Conservation (phyloP, 1,140 invertebrate genomes). For the Drosophila bifasciata region DNA sequence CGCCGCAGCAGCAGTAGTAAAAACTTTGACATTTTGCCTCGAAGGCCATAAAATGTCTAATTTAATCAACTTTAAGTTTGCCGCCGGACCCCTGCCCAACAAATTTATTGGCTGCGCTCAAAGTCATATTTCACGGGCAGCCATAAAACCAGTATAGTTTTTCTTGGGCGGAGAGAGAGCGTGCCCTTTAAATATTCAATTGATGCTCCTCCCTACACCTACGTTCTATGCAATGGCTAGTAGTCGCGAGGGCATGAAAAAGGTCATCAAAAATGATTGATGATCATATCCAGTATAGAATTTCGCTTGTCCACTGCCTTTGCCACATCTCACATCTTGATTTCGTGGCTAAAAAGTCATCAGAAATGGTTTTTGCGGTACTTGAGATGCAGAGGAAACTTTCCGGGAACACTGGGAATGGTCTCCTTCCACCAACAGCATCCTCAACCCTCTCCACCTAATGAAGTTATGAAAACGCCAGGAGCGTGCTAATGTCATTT, state of each 20-base stretch:
- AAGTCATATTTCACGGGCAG: constrained; percentile 31
- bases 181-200: constrained; percentile 69
- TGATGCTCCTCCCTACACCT: neutral
- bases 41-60: constrained; percentile 73
- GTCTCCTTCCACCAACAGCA: neutral
- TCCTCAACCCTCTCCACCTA: constrained; percentile 1
- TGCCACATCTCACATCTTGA: neutral
- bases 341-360: constrained; percentile 22
- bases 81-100: neutral
- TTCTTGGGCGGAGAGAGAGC: no score
- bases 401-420: neutral
- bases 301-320: neutral
- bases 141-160: constrained; percentile 46
- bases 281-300: constrained; percentile 28
- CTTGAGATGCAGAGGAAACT: constrained; percentile 5
- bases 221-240: neutral
- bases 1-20: constrained; percentile 61
- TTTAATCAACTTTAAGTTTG: constrained; percentile 72
- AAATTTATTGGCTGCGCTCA: constrained; percentile 25
- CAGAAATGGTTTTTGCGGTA: constrained; percentile 7
- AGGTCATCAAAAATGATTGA: constrained; percentile 66
- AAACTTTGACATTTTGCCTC: constrained; percentile 67
- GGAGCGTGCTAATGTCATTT: constrained; percentile 12
- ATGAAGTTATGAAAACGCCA: constrained; percentile 41
- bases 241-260: constrained; percentile 22